Conservation (phyloP, 2,797 vertebrate genomes). For the Acridotheres tristis region DNA sequence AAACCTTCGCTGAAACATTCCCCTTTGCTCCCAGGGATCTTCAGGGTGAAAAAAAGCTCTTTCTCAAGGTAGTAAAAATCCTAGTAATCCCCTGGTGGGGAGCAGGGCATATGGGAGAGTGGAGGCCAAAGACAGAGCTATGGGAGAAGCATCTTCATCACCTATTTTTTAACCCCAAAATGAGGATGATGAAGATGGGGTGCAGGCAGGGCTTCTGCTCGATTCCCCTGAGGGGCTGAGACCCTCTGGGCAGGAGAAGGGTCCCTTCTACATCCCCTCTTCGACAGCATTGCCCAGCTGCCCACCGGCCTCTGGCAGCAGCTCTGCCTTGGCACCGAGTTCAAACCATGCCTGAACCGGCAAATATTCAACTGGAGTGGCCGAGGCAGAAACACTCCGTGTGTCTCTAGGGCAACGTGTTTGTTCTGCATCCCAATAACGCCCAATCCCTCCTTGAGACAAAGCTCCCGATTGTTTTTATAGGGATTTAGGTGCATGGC, state of each 20-base stretch:
- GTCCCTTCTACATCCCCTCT: not conserved
- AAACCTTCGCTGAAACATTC: not conserved
- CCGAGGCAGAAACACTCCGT: not conserved
- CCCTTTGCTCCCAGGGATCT: not conserved
- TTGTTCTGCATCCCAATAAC: not conserved
- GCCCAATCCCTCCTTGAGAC: not conserved
- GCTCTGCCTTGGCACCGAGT: not conserved
- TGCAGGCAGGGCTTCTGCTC: not conserved
- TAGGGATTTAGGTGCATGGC: not conserved
- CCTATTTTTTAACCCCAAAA: not conserved
- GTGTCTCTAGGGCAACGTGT: not conserved
- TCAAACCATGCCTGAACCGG: not conserved
- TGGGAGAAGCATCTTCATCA: not conserved
- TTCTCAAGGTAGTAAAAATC: not conserved
- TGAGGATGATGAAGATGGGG: not conserved
- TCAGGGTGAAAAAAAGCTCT: not conserved
- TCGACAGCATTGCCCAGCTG: not conserved
- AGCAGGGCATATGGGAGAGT: fast-evolving
- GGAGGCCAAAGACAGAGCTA: not conserved
- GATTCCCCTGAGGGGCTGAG: not conserved
- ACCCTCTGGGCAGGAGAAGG: not conserved
- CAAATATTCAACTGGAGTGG: not conserved
- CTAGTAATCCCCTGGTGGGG: not conserved
- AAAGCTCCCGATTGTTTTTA: not conserved
- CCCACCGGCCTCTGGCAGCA: fast-evolving